A percentile compares a stretch with the other conserved stretches of the same genome.
phyloP scores from a whole-genome alignment of 2,888 invertebrate species.

The Nesidiocoris tenuis region DNA sequence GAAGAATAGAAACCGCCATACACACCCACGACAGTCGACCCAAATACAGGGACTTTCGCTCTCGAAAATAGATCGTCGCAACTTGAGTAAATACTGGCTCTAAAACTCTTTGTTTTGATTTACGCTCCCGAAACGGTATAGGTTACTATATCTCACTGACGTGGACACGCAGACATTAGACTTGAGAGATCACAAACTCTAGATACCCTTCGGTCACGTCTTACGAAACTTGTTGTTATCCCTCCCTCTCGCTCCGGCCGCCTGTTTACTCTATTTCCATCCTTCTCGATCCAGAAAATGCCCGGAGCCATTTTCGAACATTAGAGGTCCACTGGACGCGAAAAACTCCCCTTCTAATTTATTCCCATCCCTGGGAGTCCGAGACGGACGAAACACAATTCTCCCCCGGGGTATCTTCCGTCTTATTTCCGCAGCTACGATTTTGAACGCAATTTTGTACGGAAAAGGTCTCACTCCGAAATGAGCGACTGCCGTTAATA shows the following conservation, averaged over 20 bases:
- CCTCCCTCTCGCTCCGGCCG: not conserved
- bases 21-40: not conserved
- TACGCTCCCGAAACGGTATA: not conserved
- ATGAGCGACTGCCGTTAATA: too few relatives aligned
- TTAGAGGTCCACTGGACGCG: not conserved
- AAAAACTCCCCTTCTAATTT: constrained; percentile 26
- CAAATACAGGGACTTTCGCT: not conserved
- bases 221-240: not conserved
- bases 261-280: not conserved
- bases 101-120: not conserved
- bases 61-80: not conserved
- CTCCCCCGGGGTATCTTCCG: not conserved
- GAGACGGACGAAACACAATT: not conserved
- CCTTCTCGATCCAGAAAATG: not conserved
- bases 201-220: not conserved
- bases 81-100: not conserved
- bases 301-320: not conserved
- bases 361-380: constrained; percentile 9
- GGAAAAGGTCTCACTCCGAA: not conserved
- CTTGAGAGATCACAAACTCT: not conserved
- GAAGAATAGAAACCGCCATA: too few relatives aligned
- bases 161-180: too few relatives aligned
- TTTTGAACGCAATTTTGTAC: too few relatives aligned
- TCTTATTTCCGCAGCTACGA: not conserved
- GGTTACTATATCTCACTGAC: too few relatives aligned